Evolutionary conservation across 2,888 invertebrate genomes (phyloP).

Genomic region (Escarpia spicata): DNA sequence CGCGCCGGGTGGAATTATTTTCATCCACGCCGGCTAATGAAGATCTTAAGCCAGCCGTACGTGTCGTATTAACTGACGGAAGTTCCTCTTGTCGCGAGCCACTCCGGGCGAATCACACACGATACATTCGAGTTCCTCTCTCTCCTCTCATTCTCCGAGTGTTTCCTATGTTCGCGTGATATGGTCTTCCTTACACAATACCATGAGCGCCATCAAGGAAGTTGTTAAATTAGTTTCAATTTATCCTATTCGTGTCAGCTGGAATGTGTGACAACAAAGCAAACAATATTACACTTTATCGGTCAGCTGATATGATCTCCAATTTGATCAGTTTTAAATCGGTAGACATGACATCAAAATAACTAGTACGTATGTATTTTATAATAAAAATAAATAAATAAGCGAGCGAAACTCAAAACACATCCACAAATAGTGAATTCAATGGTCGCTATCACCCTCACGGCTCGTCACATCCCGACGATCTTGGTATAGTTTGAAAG

Average conservation of each 20-base stretch:
- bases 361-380: too few species aligned
- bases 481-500: too few species aligned
- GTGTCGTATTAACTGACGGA: not conserved
- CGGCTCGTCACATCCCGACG: too few species aligned
- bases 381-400: too few species aligned
- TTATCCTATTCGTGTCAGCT: not conserved
- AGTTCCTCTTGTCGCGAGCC: not conserved
- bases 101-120: not conserved
- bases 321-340: too few species aligned
- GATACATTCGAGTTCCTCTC: not conserved
- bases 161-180: not conserved
- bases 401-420: too few species aligned
- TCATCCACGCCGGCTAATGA: not conserved
- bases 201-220: not conserved
- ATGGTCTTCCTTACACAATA: not conserved
- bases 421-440: too few species aligned
- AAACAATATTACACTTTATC: not conserved
- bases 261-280: not conserved
- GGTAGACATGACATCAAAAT: too few species aligned
- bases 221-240: not conserved
- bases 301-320: not conserved
- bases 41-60: not conserved
- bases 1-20: not conserved
- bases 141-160: not conserved
- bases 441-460: too few species aligned